These are phyloP conservation scores for Pseudanteris insignis DNA, from an alignment of 2,888 invertebrate species.

Conservation along the genomic window DNA sequence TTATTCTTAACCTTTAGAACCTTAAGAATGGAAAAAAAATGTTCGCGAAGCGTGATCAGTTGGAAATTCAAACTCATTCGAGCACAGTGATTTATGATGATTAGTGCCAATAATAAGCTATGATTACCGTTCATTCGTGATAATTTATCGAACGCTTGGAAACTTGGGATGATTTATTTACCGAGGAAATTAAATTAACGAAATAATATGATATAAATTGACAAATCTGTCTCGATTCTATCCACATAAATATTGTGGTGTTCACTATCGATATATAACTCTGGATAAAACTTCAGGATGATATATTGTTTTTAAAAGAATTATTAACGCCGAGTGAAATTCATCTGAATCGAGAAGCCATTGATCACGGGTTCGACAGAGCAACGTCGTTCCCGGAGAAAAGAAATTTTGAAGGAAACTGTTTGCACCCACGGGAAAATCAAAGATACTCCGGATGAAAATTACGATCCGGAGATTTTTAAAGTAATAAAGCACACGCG, in stretches of 20 bases:
- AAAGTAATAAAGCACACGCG: no score
- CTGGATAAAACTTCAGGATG: conserved; percentile 12
- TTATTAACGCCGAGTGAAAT: conserved; percentile 14
- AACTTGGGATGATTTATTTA: conserved; percentile 7
- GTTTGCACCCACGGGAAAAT: neutral
- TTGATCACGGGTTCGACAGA: conserved; percentile 7
- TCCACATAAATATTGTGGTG: conserved; percentile 12
- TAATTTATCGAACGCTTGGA: no score
- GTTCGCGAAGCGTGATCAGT: no score
- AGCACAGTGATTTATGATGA: no score
- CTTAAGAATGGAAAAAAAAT: no score
- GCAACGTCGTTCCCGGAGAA: conserved; percentile 2
- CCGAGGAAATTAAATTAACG: conserved; percentile 5
- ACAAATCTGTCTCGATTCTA: conserved; percentile 10
- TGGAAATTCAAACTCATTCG: no score
- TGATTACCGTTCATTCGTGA: no score
- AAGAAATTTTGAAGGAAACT: conserved; percentile 6
- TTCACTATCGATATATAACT: conserved; percentile 6
- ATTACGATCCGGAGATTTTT: no score
- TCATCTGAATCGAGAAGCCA: conserved; percentile 22
- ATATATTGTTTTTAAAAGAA: conserved; percentile 23
- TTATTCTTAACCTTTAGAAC: no score
- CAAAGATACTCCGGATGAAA: no score
- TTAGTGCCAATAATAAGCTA: no score
- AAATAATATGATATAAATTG: conserved; percentile 19